Conservation (phyloP, 2,113 vertebrate species). For the Cyrtonyx montezumae region DNA sequence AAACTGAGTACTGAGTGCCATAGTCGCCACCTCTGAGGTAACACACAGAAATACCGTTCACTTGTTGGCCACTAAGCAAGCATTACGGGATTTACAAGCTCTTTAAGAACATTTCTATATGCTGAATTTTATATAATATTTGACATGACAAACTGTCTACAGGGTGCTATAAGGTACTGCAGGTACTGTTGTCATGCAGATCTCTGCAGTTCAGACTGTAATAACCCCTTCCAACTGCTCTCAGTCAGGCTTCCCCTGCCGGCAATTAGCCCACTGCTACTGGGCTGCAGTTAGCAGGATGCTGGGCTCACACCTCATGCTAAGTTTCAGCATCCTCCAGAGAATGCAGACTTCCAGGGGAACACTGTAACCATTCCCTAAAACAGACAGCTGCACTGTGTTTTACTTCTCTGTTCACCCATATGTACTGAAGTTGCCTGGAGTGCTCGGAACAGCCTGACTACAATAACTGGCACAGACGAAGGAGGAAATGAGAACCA, state of each 20-base stretch:
- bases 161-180: not conserved
- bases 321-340: not conserved
- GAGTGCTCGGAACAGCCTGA: not conserved
- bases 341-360: not conserved
- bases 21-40: not conserved
- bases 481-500: not conserved
- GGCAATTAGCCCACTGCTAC: not conserved
- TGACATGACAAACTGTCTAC: not conserved
- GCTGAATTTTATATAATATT: not conserved
- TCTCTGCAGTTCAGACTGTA: not conserved
- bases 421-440: accelerated
- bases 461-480: not conserved
- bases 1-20: not conserved
- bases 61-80: not conserved
- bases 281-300: not conserved
- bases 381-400: not conserved
- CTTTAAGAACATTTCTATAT: not conserved
- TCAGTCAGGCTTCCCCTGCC: not conserved
- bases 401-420: not conserved
- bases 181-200: not conserved
- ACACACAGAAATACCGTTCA: not conserved
- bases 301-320: not conserved
- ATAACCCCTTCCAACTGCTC: not conserved
- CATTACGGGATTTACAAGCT: not conserved
- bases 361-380: no score